These are phyloP conservation scores for Nesoenas mayeri DNA, from an alignment of 2,113 vertebrate genomes.

Conservation along the genomic window DNA sequence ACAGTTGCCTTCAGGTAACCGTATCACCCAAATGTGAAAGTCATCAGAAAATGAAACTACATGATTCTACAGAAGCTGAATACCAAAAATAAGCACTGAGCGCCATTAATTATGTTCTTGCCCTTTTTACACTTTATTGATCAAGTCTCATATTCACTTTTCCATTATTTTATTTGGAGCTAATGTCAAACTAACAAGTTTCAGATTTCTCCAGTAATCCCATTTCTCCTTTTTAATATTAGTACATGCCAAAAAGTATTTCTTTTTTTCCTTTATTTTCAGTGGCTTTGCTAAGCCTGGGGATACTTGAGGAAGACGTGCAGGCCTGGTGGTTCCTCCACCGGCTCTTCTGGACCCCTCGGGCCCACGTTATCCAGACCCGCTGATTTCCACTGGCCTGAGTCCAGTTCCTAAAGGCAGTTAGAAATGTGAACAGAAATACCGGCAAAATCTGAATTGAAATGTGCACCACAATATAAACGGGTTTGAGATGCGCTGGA, in stretches of 20 bases:
- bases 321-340: not conserved
- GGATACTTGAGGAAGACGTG: not conserved
- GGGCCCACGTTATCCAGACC: not conserved
- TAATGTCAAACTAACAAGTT: not conserved
- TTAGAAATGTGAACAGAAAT: not conserved
- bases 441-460: not conserved
- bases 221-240: not conserved
- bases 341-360: fast-evolving
- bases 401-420: not conserved
- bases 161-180: not conserved
- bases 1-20: not conserved
- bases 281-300: not conserved
- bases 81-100: not conserved
- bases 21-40: not conserved
- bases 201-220: not conserved
- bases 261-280: fast-evolving
- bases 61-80: not conserved
- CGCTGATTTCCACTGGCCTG: not conserved
- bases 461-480: not conserved
- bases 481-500: not conserved
- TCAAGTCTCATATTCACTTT: constrained; percentile 16
- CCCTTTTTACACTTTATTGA: constrained; percentile 22
- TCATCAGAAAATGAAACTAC: not conserved
- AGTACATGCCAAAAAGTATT: not conserved
- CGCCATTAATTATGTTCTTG: not conserved